phyloP scores from a whole-genome alignment of 30 jellyfish, hydroid and myxozoan species.

The Aurelia sp. region DNA sequence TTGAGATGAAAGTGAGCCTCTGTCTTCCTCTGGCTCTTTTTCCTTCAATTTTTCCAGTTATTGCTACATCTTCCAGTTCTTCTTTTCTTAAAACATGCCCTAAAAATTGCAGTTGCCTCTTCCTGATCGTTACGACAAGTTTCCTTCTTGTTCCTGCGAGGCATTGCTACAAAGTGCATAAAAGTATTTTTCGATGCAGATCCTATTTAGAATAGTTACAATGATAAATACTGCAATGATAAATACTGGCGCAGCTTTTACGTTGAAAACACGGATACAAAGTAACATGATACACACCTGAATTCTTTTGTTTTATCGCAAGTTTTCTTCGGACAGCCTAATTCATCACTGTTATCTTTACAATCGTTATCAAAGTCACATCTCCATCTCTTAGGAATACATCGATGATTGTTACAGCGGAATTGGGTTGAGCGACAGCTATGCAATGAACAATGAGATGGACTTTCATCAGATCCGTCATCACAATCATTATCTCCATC shows the following conservation, averaged over 20 bases:
- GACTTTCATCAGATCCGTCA: slow-evolving; percentile 93
- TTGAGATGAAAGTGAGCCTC: too few relatives aligned
- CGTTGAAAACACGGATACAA: background rate
- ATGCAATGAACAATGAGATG: slow-evolving; percentile 61
- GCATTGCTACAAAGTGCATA: background rate
- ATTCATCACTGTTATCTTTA: slow-evolving; percentile 90
- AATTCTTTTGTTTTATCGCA: slow-evolving; percentile 68
- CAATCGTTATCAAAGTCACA: slow-evolving; percentile 97
- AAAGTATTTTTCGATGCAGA: too few relatives aligned
- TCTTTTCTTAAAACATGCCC: too few relatives aligned
- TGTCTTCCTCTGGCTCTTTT: too few relatives aligned
- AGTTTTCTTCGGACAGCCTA: slow-evolving; percentile 65
- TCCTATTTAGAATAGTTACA: too few relatives aligned
- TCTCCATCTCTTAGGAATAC: slow-evolving; percentile 87
- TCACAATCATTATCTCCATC: slow-evolving; percentile 97
- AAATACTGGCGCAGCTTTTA: too few relatives aligned
- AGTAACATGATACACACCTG: slow-evolving; percentile 48
- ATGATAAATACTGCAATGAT: too few relatives aligned
- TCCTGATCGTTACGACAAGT: too few relatives aligned
- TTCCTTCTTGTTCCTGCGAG: too few relatives aligned
- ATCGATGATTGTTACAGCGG: slow-evolving; percentile 79
- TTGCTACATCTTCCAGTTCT: too few relatives aligned
- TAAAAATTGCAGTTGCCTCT: too few relatives aligned
- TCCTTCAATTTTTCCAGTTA: too few relatives aligned
- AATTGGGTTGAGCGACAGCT: slow-evolving; percentile 75